Base-by-base conservation (phyloP, 2,888 invertebrate genomes). In the Pseudeuparius sepicola region DNA sequence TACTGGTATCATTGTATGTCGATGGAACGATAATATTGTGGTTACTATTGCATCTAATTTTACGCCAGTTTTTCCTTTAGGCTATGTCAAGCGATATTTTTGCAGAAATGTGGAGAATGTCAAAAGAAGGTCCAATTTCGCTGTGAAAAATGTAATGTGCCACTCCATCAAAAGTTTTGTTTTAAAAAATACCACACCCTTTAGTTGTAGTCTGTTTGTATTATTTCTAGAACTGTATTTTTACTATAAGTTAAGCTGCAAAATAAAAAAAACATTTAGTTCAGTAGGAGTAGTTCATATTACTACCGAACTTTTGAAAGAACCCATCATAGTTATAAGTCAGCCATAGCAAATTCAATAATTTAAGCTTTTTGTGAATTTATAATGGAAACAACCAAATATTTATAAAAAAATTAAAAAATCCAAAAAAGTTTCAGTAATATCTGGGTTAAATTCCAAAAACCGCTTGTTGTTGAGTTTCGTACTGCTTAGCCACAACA, bases 281-380 rank as follows among this genome's bases (percentile, higher is more conserved):
- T 25, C 6, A 25, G 10, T 25, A 6, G 12, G 9, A 31, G 24
- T 11, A 10, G 31, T 10, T 24, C 12, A 31, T 31, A 6, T 17
- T 31, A 17, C 31, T 31, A 31, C 31, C n/a, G 31, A 24, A 11
- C 31, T 31, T 31, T 31, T 31, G 23, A 31, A 31, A 31, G 31
- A 31, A 31, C 31, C n/a, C 31, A 5, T 31, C 24, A 24, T 25
- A 31, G 7, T 31, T 24, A 4, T 29, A 10, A 29, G 16, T 10
- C n/a, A 6, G 11, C 26, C 7, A 25, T 25, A 25, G 11, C 9
- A 25, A 25, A 25, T 25, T 11, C 10, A 25, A 9, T 9, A 25
- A 6, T 25, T 25, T 25, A 25, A 9, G 9, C 5, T 25, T 25
- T 5, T 5, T 10, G 20, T 20, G 20, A 7, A 20, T 20, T n/a